These are phyloP conservation scores for Enteromius trimaculatus DNA, from an alignment of 2,797 vertebrate species.

Conservation along the genomic window DNA sequence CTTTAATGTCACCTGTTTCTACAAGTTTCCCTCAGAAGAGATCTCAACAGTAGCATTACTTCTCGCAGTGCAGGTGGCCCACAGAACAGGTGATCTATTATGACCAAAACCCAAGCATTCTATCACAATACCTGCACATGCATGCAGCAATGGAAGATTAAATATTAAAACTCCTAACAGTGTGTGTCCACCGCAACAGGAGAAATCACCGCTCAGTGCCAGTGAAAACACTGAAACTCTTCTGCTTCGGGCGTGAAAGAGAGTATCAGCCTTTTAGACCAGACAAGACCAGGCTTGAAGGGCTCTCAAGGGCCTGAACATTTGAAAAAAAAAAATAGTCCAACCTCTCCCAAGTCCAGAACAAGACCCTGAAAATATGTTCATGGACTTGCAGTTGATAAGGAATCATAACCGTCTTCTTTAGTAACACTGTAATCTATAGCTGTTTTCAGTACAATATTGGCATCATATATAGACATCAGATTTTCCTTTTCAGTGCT, in stretches of 20 bases:
- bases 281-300: not conserved
- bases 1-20: slow-evolving; percentile 20
- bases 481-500: not conserved
- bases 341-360: no score
- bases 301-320: not conserved
- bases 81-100: not conserved
- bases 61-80: not conserved
- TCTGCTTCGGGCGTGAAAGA: not conserved
- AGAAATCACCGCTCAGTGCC: not conserved
- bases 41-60: not conserved
- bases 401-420: not conserved
- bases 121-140: not conserved
- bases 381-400: not conserved
- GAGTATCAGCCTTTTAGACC: not conserved
- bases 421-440: not conserved
- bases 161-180: not conserved
- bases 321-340: not conserved
- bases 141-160: not conserved
- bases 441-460: not conserved
- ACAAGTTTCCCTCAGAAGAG: not conserved
- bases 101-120: not conserved
- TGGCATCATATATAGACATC: not conserved
- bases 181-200: not conserved
- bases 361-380: not conserved
- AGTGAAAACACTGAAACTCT: not conserved